Base-by-base conservation (phyloP, 1,140 invertebrate genomes). In the Diabrotica virgifera region DNA sequence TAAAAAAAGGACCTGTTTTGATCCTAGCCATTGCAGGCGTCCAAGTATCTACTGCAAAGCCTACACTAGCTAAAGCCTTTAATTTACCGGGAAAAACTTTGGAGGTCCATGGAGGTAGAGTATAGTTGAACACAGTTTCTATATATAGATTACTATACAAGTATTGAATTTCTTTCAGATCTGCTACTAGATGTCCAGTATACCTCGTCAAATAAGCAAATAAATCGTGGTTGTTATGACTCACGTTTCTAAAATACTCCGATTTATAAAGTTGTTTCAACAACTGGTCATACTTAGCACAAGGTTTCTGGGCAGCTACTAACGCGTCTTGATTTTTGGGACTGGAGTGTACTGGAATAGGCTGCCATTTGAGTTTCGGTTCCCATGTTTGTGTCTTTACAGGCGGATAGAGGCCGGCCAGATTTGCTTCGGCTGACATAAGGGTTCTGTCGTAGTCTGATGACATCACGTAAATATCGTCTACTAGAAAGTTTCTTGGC, bases 401-500 rank as follows among this genome's bases (percentile, higher is more conserved):
- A 0, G 87, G 86, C 6, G 91, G 90, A 76, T 89, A 93, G 65
- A 92, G 84, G 5, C 92, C 92, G 62, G 93, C 93, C 62, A 96
- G 81, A 80, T 94, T 90, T 2, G 86, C 82, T 76, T 90, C 83
- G 0, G 93, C 95, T 70, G 93, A 96, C 90, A 95, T 95, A 6
- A 97, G 78, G 11, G 94, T 95, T 14, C 95, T 84, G 81, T 97
- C 93, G 2, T 89, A 86, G 80, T 95, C 90, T 3, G 94, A 95
- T 59, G 92, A 94, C 56, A 84, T 69, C 81, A 78, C 50, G 73
- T 74, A 65, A 14, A 78, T 73, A 51, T 79, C 76, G 36, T 73
- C 74, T 63, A 72, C 71, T 9, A 80, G 82, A 70, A 89, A 89
- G 0, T 65, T 62, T 6, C 75, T 35, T 11, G 81, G 81, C 24